A percentile compares a stretch with the other conserved stretches of the same genome.
Conservation (phyloP, 2,888 invertebrate species). For the Rhyacophila evoluta region DNA sequence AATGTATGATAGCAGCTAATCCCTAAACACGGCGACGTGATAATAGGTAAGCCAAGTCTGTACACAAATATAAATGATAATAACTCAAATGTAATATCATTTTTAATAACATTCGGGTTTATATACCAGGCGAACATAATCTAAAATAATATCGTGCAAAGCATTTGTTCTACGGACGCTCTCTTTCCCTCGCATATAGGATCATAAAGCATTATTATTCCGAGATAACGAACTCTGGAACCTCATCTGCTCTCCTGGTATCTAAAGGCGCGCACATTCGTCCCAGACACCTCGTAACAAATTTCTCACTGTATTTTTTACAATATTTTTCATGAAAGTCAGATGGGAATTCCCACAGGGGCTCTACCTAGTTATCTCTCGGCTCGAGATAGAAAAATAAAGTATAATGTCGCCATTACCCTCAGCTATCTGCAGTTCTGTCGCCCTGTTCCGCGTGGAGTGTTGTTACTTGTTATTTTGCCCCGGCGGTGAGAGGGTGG, state of each 20-base stretch:
- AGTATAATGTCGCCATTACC: conserved; percentile 55
- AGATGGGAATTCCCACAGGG: conserved; percentile 53
- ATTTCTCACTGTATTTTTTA: conserved; percentile 54
- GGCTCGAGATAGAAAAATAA: conserved; percentile 54
- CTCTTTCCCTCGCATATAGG: conserved; percentile 28
- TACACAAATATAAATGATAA: conserved; percentile 42
- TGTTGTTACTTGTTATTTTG: conserved; percentile 41
- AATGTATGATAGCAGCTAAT: conserved; percentile 49
- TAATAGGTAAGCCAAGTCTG: conserved; percentile 36
- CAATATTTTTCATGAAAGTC: conserved; percentile 54
- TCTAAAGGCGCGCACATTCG: conserved; percentile 38
- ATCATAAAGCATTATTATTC: conserved; percentile 53
- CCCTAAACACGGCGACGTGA: conserved; percentile 40
- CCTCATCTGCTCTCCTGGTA: conserved; percentile 44
- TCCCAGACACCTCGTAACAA: conserved; percentile 52
- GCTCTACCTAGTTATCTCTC: conserved; percentile 54
- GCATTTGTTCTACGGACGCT: conserved; percentile 23
- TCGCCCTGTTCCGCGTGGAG: conserved; percentile 39
- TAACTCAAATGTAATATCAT: conserved; percentile 37
- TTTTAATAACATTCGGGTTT: conserved; percentile 45
- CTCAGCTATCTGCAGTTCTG: conserved; percentile 47
- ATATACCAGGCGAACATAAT: conserved; percentile 22
- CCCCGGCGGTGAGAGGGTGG: conserved; percentile 30
- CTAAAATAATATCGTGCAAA: conserved; percentile 28
- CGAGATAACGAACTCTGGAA: conserved; percentile 51